Base-by-base conservation (phyloP, 2,797 vertebrate species). In the Carduelis carduelis region DNA sequence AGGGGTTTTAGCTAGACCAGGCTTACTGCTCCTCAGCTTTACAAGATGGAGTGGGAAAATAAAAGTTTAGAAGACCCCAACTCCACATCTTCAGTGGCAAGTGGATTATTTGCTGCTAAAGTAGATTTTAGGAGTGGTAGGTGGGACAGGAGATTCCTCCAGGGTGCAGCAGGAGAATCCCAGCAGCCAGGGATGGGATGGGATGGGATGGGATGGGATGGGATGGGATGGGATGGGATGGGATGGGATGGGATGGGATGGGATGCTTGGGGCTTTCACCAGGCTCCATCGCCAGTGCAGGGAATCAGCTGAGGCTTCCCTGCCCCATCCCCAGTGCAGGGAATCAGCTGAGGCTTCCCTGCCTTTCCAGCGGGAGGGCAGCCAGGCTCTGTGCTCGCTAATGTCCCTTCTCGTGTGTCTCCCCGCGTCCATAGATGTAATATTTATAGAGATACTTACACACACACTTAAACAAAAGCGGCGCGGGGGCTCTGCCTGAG, bases 241-340 rank as follows among this genome's bases (percentile, higher is more conserved):
- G 4, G 26, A 26, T 49, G 47, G 47, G 44, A 44, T 44, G 44
- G 44, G 44, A 46, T 46, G 44, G 49, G 26, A 35, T 35, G 34
- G 34, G 34, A 18, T 52, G 43, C 10, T 16, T 7, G 41, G 61
- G 63, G 34, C 30, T 64, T 71, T 60, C 23, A 47, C 47, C 53
- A 22, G 17, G 11, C 39, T 22, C 60, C 1, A 1, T 6, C 15
- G 3, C 18, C 35, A 20, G 44, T 0, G 0, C 3, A 4, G 6
- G 8, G 39, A 65, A 37, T 6, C 24, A 41, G 61, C 64, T 4
- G 64, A 8, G 1, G 3, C 14, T 37, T 11, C 3, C 0, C 68
- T 28, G 37, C 26, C 52, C 60, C 1, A 1, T 6, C 15, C 4
- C 18, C 35, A 20, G 44, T 0, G 0, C 3, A 4, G 6, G 8